These are phyloP conservation scores for Tillus elongatus DNA, from an alignment of 2,888 invertebrate species.

Conservation along the genomic window DNA sequence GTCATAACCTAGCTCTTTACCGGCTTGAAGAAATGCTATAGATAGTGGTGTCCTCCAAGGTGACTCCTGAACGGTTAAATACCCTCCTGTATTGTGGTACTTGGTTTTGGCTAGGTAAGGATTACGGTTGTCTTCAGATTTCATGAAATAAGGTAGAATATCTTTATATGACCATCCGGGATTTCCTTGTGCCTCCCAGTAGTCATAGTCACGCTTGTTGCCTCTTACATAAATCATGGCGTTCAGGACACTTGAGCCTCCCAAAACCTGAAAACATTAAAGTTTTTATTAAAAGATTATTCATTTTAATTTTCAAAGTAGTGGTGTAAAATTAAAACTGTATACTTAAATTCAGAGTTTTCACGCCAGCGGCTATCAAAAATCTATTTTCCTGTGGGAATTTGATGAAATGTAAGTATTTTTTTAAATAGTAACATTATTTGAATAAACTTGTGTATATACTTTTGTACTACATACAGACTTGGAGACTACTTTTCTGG, in stretches of 20 bases:
- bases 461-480: no score
- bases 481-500: no score
- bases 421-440: no score
- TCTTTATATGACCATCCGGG: constrained; percentile 78
- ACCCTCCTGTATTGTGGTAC: constrained; percentile 71
- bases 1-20: constrained; percentile 72
- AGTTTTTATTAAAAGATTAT: constrained; percentile 1
- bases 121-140: constrained; percentile 81
- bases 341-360: no score
- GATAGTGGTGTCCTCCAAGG: constrained; percentile 76
- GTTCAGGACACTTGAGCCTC: constrained; percentile 80
- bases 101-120: constrained; percentile 66
- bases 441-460: no score
- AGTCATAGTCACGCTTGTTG: constrained; percentile 76
- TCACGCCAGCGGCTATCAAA: no score
- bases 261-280: constrained; percentile 51
- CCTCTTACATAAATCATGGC: constrained; percentile 90
- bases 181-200: constrained; percentile 77
- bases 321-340: no score
- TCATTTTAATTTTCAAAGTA: no score
- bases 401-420: no score
- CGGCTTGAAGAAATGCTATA: constrained; percentile 74
- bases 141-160: constrained; percentile 74
- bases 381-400: no score
- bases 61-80: constrained; percentile 74